Percentiles rank a stretch among this genome's conserved stretches.
phyloP scores from a whole-genome alignment of 2,797 vertebrate genomes.

The Microtus californicus region DNA sequence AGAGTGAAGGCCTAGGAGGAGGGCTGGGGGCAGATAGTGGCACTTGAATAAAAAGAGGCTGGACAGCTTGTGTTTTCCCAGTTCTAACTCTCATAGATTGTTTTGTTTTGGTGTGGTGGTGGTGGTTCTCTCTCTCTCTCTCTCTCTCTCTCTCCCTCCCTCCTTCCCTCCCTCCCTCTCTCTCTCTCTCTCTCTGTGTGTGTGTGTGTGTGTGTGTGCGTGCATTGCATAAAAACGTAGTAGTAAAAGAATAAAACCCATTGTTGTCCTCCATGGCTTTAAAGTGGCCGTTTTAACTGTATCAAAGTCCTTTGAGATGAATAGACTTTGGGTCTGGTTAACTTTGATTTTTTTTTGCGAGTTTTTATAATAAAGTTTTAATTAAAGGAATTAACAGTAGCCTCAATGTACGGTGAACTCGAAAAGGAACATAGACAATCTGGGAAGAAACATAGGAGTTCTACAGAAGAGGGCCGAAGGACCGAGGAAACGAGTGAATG shows the following conservation, averaged over 20 bases:
- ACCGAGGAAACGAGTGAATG: neutral
- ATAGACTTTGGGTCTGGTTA: neutral
- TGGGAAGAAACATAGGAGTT: neutral
- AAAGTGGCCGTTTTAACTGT: neutral
- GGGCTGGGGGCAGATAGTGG: neutral
- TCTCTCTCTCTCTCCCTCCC: too few species aligned
- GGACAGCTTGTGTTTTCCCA: neutral
- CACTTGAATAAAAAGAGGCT: neutral
- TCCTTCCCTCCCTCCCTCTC: too few species aligned
- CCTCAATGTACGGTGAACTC: neutral
- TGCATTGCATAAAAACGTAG: neutral
- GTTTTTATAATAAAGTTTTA: neutral
- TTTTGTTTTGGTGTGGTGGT: neutral
- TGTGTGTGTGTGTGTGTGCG: neutral
- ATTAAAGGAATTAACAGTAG: neutral
- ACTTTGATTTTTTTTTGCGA: neutral
- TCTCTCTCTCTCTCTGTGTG: too few species aligned
- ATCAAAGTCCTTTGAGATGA: neutral
- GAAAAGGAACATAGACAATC: neutral
- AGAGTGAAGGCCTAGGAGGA: neutral
- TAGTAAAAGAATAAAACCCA: neutral
- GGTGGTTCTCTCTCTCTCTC: neutral
- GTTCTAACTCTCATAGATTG: neutral
- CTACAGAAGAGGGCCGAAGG: neutral
- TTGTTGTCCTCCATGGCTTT: neutral